Conservation (phyloP, 2,888 invertebrate species). For the Caenorhabditis sp. region DNA sequence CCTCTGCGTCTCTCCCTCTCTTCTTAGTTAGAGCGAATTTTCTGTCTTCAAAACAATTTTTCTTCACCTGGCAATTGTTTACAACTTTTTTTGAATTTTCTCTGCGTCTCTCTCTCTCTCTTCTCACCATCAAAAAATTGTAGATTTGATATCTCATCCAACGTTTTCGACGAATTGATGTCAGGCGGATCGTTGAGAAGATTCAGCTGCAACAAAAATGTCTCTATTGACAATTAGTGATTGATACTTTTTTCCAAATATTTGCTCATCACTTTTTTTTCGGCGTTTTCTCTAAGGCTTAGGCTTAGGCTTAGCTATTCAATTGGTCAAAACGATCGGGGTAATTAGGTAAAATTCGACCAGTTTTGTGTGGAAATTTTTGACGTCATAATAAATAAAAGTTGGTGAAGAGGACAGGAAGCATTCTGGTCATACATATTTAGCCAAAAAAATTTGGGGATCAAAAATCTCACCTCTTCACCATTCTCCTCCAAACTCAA, state of each 20-base stretch:
- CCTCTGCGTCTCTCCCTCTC: too few species aligned
- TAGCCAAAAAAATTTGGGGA: too few species aligned
- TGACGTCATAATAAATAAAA: neutral
- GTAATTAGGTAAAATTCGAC: neutral
- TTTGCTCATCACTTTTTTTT: neutral
- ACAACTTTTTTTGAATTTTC: too few species aligned
- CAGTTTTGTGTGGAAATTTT: neutral
- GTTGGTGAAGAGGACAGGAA: neutral
- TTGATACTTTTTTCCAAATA: neutral
- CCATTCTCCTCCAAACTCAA: constrained; percentile 22
- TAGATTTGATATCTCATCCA: constrained; percentile 12
- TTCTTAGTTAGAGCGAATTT: too few species aligned
- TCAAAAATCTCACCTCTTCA: constrained; percentile 12
- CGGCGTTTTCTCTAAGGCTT: too few species aligned
- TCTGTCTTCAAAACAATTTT: too few species aligned
- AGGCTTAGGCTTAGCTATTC: too few species aligned
- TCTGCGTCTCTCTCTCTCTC: too few species aligned
- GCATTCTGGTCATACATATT: neutral
- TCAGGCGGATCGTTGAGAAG: constrained; percentile 7
- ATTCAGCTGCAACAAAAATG: neutral
- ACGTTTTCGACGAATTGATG: constrained; percentile 12
- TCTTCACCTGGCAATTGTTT: too few species aligned
- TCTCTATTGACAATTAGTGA: neutral
- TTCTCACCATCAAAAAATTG: constrained; percentile 17
- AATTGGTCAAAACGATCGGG: neutral